These are phyloP conservation scores for Anser cygnoides DNA, from an alignment of 2,113 vertebrate genomes.

Conservation along the genomic window DNA sequence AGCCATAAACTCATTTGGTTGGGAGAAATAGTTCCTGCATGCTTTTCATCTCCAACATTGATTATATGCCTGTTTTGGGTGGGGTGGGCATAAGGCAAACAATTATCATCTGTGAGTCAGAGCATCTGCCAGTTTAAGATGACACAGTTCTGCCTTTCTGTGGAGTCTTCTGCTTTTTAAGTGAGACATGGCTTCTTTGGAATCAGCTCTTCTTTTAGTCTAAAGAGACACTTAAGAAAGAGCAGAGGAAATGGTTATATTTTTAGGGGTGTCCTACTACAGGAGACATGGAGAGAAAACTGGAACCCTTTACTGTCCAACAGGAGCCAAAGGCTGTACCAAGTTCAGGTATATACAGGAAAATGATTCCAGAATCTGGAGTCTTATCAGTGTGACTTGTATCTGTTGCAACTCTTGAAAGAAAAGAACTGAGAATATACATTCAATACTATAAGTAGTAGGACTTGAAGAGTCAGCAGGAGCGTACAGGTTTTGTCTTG, in stretches of 20 bases:
- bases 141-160: fast-evolving
- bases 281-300: background rate
- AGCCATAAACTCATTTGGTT: background rate
- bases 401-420: background rate
- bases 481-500: background rate
- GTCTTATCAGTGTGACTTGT: background rate
- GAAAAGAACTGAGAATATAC: background rate
- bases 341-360: background rate
- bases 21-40: background rate
- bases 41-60: background rate
- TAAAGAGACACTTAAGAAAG: background rate
- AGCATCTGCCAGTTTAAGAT: background rate
- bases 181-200: background rate
- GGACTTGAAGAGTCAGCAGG: background rate
- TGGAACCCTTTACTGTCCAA: background rate
- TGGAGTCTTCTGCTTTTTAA: background rate
- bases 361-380: background rate
- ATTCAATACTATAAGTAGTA: background rate
- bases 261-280: background rate
- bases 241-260: background rate
- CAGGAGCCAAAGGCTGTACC: background rate
- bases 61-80: background rate
- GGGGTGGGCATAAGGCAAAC: background rate
- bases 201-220: background rate
- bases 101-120: background rate